Base-by-base conservation (phyloP, 1,140 invertebrate genomes). In the Chironomus striatipennis region DNA sequence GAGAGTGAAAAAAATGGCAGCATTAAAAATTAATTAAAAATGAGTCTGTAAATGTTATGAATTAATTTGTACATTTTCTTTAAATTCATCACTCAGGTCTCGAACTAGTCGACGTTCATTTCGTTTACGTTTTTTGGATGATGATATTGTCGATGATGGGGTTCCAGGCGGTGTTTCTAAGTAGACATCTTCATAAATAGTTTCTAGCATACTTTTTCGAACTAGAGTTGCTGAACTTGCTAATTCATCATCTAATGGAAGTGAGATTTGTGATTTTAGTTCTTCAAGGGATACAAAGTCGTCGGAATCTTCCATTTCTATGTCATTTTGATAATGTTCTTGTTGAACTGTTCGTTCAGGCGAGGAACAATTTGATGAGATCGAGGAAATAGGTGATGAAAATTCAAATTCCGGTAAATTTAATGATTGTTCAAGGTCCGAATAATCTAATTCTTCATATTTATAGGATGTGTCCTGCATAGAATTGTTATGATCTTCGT, bases 11-110 rank as follows among this genome's bases (percentile, higher is more conserved):
- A 57, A 12, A 12, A 34, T 34, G 24, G 24, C 24, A n/a, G 47
- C n/a, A 5, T 15, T 57, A 57, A 15, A 3, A 43, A 43, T 5
- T 47, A 47, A 10, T n/a, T 57, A 57, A n/a, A 47, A 47, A 47
- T 57, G 9, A 12, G 47, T 12, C 12, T n/a, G 12, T 15, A 12
- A 57, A 57, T 12, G 47, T n/a, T 57, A n/a, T 57, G 5, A 57
- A 15, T 57, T 70, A 3, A 18, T 70, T 70, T 70, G 65, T 20
- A 70, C 65, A 70, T 70, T 70, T 21, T 70, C 65, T 18, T 70
- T 70, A 18, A 70, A 70, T 70, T 70, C 65, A 70, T 70, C 65
- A 20, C 65, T 70, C 5, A 70, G 18, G 20, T 70, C 65, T 18
- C 65, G n/a, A 17, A 67, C 64, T 17, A 20, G 8, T 9, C 65